Base-by-base conservation (phyloP, 2,888 invertebrate species). In the Cynaeus angustus region DNA sequence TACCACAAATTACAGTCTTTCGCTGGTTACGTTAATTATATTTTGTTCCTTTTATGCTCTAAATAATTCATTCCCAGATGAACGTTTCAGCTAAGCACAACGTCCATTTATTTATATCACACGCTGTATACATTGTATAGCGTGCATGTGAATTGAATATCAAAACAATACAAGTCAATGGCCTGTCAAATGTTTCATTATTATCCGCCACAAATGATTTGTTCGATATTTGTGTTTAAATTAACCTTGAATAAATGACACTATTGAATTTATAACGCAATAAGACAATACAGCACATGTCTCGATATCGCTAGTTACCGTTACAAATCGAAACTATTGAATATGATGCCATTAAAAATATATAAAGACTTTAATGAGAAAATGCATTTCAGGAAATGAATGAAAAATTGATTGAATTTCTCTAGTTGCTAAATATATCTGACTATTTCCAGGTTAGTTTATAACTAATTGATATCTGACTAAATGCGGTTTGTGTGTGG, bases 91-190 rank as follows among this genome's bases (percentile, higher is more conserved):
- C n/a, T 33, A n/a, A 33, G 33, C 33, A 9, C 33, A 16, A 16
- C 26, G n/a, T 46, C 46, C 46, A 46, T 46, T 46, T 21, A 21
- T 21, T 21, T 46, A 26, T 46, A 46, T 30, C 7, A 10, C 30
- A 50, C 50, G 26, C 50, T 7, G 50, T 48, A 16, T 48, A 21
- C 21, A 4, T 21, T 21, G 21, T 3, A 48, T 48, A 3, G 43
- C 43, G 43, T 13, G 43, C 13, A 12, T 12, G 46, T 46, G 26
- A 48, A 50, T 28, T 14, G 16, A 30, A 53, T 37, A 33, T 33
- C 53, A 33, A 53, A 53, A 33, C 53, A 53, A 50, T 53, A 12
- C 9, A 37, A 53, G 53, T 53, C 53, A 53, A 53, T 33, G 53
- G 53, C 53, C 53, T 53, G 37, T 53, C 53, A 33, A 30, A 53